Base-by-base conservation (phyloP, 2,113 vertebrate genomes). In the Corythornis vintsioides region DNA sequence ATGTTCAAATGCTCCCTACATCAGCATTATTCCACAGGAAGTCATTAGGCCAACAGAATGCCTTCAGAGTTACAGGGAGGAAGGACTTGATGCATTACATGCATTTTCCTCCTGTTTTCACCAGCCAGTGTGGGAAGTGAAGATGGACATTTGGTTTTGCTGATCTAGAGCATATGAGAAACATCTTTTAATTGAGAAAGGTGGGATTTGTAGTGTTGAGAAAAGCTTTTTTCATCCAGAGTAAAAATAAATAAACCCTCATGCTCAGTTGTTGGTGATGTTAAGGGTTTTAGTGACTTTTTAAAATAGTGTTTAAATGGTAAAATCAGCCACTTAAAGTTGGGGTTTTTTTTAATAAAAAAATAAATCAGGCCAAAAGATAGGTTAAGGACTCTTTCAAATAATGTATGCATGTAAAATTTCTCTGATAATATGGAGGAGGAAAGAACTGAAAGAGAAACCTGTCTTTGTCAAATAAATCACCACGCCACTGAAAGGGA, bases 31-130 rank as follows among this genome's bases (percentile, higher is more conserved):
- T 83, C 56, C 3, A 1, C 29, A 60, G 69, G 48, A 91, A 92
- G 67, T 73, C 50, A 22, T 59, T 93, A 76, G 86, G 45, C 50
- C 55, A 72, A 59, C 42, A 61, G 63, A 56, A 87, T 70, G 22
- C 42, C 67, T 87, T 82, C 45, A 18, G 63, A 75, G 8, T 42
- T 87, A 33, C 22, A 63, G 45, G 26, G 31, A 89, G 38, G 55
- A 95, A 89, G 47, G 45, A 26, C 33, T 83, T 52, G 60, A 74
- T 63, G 53, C 9, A 84, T 84, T 90, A 63, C 2, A 1, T 56
- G 18, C 9, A 15, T 92, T 90, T 96, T 91, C 42, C 81, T 86
- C 63, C 52, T 73, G 33, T 95, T 94, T 93, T 82, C 73, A 69
- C 38, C 45, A 82, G 29, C 10, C 2, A 0, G 18, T 73, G 56